Conservation (phyloP, 2,888 invertebrate genomes). For the Yponomeuta malinellus region DNA sequence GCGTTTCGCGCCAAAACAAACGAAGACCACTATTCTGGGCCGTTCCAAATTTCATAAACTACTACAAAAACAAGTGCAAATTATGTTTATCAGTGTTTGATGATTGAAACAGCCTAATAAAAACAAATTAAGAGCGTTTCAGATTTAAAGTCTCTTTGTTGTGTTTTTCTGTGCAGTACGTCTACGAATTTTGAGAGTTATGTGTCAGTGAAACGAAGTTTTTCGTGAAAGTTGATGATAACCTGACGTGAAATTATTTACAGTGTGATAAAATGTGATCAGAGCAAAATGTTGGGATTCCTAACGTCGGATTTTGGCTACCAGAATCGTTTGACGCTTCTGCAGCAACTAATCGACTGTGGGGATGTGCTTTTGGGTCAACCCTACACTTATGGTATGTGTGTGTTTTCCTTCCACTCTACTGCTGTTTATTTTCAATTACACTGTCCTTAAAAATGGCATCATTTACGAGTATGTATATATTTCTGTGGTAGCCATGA, state of each 20-base stretch:
- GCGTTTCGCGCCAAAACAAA: constrained; percentile 53
- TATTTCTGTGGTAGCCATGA: too few relatives aligned
- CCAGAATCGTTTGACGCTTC: constrained; percentile 54
- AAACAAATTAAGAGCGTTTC: too few relatives aligned
- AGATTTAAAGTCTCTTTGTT: too few relatives aligned
- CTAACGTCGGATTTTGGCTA: constrained; percentile 60
- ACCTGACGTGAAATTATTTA: too few relatives aligned
- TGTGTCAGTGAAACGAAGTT: too few relatives aligned
- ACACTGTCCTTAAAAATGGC: neutral
- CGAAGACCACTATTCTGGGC: neutral
- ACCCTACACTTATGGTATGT: constrained; percentile 37
- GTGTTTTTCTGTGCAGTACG: too few relatives aligned
- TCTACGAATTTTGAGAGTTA: too few relatives aligned
- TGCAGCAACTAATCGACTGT: constrained; percentile 65
- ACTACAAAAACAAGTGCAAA: neutral
- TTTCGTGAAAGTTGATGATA: too few relatives aligned
- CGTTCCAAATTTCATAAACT: neutral
- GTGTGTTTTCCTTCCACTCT: neutral
- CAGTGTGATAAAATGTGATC: neutral
- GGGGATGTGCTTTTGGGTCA: constrained; percentile 56
- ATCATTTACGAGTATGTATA: too few relatives aligned
- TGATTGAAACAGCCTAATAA: too few relatives aligned
- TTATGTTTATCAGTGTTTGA: neutral
- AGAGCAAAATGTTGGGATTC: constrained; percentile 59
- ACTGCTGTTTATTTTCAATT: neutral